A percentile compares a stretch with the other conserved stretches of the same genome.
Evolutionary conservation across 2,888 invertebrate genomes (phyloP).

Genomic region (Dexiosoma caninum): DNA sequence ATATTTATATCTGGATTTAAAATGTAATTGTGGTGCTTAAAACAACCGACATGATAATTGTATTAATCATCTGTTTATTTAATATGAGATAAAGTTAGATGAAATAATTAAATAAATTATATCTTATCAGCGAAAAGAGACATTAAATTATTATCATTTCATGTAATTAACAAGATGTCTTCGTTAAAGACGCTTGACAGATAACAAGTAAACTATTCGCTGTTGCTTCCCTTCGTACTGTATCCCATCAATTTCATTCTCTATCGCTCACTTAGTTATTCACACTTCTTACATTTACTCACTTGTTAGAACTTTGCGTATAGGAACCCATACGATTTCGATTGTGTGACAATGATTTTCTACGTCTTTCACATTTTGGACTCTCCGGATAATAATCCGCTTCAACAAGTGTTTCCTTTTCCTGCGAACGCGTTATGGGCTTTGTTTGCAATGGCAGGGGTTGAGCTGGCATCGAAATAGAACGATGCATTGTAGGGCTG

Average conservation of each 20-base stretch:
- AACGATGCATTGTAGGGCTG: conserved; percentile 70
- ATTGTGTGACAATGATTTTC: conserved; percentile 62
- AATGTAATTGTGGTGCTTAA: too few species aligned
- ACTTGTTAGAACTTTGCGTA: conserved; percentile 72
- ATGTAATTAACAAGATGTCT: conserved; percentile 18
- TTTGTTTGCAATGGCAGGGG: conserved; percentile 72
- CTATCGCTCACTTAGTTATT: too few species aligned
- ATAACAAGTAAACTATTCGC: neutral
- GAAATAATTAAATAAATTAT: too few species aligned
- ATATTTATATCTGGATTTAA: too few species aligned
- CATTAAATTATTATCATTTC: conserved; percentile 12
- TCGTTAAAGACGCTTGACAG: neutral
- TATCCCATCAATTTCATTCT: too few species aligned
- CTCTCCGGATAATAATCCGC: conserved; percentile 73
- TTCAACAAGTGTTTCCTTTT: conserved; percentile 73
- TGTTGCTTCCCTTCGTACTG: too few species aligned
- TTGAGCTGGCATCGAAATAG: conserved; percentile 76
- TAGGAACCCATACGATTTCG: conserved; percentile 34
- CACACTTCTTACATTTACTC: conserved; percentile 63
- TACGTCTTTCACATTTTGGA: conserved; percentile 68
- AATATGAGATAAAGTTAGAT: too few species aligned
- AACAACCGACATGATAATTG: neutral
- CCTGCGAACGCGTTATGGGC: conserved; percentile 73
- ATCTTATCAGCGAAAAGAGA: conserved; percentile 25
- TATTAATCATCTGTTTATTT: too few species aligned